phyloP scores from a whole-genome alignment of 2,797 vertebrate species.

The Hylomyscus alleni region DNA sequence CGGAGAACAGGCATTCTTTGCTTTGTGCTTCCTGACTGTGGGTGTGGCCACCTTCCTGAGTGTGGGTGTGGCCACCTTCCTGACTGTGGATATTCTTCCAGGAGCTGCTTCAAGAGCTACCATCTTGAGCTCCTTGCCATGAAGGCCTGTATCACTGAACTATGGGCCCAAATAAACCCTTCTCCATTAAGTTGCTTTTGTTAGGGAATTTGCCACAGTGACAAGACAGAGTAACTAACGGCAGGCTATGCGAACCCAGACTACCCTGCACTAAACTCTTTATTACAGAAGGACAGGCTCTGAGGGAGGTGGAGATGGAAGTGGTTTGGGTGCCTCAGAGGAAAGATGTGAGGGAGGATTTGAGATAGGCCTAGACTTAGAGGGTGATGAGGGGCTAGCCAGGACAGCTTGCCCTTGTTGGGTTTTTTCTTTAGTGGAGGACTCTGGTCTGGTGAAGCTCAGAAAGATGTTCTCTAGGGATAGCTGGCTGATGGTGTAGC shows the following conservation, averaged over 20 bases:
- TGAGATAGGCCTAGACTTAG: neutral
- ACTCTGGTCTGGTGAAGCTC: constrained; percentile 8
- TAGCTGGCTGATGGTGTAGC: constrained; percentile 63
- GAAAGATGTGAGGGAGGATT: neutral
- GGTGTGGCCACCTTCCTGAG: neutral
- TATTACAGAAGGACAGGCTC: neutral
- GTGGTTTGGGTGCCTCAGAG: neutral
- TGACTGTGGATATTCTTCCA: neutral
- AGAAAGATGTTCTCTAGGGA: constrained; percentile 73
- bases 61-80: neutral
- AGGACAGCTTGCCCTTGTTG: neutral
- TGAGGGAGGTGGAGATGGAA: neutral
- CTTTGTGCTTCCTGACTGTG: neutral
- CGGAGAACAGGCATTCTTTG: neutral
- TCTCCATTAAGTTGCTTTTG: neutral
- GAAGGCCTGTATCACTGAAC: neutral
- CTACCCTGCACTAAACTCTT: constrained; percentile 10
- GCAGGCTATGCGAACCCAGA: neutral
- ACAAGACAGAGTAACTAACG: neutral
- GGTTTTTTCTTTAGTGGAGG: neutral
- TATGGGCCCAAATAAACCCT: neutral
- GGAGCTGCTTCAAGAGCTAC: neutral
- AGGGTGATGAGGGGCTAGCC: too few species aligned
- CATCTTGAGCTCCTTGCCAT: too few species aligned
- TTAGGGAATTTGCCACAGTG: neutral